Conservation (phyloP, 2,888 invertebrate genomes). For the Drosophila buzzatii region DNA sequence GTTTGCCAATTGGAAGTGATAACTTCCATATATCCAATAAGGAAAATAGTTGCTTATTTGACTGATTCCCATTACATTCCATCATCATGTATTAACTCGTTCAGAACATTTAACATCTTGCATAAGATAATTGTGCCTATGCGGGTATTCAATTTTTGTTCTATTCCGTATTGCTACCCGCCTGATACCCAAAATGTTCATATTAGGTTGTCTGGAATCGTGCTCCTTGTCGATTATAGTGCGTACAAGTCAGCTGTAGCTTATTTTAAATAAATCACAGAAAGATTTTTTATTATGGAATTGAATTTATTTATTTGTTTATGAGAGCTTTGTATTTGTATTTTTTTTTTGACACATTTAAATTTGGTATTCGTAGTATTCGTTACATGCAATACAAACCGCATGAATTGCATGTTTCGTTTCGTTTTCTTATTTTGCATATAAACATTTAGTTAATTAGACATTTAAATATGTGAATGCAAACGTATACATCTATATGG, state of each 20-base stretch:
- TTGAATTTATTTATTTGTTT: constrained; percentile 68
- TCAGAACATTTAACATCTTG: no score
- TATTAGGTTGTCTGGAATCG: no score
- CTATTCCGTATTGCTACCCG: no score
- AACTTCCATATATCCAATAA: not conserved
- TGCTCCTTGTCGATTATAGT: no score
- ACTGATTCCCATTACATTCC: no score
- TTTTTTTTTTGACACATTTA: constrained; percentile 72
- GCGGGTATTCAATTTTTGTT: no score
- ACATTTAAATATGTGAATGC: constrained; percentile 62
- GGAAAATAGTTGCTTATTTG: not conserved
- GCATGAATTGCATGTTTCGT: constrained; percentile 31
- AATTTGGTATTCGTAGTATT: constrained; percentile 60
- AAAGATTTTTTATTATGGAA: constrained; percentile 33
- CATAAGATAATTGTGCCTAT: no score
- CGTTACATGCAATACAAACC: constrained; percentile 35
- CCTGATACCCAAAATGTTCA: no score
- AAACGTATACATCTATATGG: constrained; percentile 26
- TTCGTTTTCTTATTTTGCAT: constrained; percentile 31
- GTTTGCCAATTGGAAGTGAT: not conserved
- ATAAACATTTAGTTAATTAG: constrained; percentile 64
- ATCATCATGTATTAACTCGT: no score
- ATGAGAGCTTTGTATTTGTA: constrained; percentile 33
- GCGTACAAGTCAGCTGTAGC: not conserved
- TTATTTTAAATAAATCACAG: not conserved